Evolutionary conservation across 2,797 vertebrate species (phyloP).

Genomic region (Dermochelys coriacea): DNA sequence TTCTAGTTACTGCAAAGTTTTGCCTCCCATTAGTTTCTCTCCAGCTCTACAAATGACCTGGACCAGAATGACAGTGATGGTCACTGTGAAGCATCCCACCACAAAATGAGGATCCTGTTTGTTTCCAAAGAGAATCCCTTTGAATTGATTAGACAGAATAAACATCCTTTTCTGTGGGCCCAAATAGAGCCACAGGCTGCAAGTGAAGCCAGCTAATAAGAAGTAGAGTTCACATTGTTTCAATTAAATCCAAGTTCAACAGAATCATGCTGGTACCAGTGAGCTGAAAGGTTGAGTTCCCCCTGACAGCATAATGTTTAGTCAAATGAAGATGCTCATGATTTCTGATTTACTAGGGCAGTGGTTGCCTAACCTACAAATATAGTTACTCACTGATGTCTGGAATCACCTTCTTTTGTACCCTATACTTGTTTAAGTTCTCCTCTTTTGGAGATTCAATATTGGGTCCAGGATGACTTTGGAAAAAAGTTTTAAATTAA

Average conservation of each 20-base stretch:
- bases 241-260: neutral
- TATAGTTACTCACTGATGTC: neutral
- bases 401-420: neutral
- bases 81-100: neutral
- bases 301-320: neutral
- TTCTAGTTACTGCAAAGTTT: neutral
- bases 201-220: neutral
- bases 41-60: neutral
- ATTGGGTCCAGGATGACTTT: neutral
- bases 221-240: neutral
- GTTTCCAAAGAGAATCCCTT: neutral
- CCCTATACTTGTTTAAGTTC: neutral
- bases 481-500: neutral
- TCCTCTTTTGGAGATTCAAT: neutral
- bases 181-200: neutral
- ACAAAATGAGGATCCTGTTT: neutral
- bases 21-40: slow-evolving; percentile 21
- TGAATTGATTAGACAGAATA: neutral
- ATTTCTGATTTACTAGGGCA: neutral
- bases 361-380: neutral
- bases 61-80: slow-evolving; percentile 1
- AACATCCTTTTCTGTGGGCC: neutral
- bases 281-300: neutral
- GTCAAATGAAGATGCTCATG: neutral
- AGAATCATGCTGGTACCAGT: neutral